Conservation (phyloP, 2,888 invertebrate species). For the Kuschelorhynchus macadamiae region DNA sequence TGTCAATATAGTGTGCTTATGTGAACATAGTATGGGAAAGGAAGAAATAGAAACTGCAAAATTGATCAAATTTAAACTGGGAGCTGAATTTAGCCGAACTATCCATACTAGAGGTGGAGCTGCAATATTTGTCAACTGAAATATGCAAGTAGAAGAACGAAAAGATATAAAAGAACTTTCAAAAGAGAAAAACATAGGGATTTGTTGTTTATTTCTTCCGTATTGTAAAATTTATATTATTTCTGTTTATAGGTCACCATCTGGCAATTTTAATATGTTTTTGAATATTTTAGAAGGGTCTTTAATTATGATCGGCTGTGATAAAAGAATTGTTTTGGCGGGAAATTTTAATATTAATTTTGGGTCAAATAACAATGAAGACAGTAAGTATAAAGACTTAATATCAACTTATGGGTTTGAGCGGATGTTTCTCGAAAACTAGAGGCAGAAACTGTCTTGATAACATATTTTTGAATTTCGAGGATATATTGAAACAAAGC, state of each 20-base stretch:
- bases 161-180: too few species aligned
- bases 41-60: too few species aligned
- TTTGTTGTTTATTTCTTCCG: too few species aligned
- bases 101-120: too few species aligned
- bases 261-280: not conserved
- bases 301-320: not conserved
- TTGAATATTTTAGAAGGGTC: not conserved
- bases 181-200: too few species aligned
- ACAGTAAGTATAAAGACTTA: not conserved
- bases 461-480: not conserved
- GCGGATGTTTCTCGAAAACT: not conserved
- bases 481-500: not conserved
- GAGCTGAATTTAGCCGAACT: too few species aligned
- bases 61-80: too few species aligned
- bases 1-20: too few species aligned
- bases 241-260: not conserved
- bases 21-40: too few species aligned
- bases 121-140: too few species aligned
- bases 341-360: constrained; percentile 1
- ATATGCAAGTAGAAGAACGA: too few species aligned
- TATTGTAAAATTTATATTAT: too few species aligned
- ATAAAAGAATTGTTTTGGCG: not conserved
- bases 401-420: not conserved
- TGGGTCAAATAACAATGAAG: not conserved
- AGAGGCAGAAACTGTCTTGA: not conserved